Percentiles rank a stretch among this genome's conserved stretches.
phyloP scores from a whole-genome alignment of 2,797 vertebrate species.

The Poecilia gillii region DNA sequence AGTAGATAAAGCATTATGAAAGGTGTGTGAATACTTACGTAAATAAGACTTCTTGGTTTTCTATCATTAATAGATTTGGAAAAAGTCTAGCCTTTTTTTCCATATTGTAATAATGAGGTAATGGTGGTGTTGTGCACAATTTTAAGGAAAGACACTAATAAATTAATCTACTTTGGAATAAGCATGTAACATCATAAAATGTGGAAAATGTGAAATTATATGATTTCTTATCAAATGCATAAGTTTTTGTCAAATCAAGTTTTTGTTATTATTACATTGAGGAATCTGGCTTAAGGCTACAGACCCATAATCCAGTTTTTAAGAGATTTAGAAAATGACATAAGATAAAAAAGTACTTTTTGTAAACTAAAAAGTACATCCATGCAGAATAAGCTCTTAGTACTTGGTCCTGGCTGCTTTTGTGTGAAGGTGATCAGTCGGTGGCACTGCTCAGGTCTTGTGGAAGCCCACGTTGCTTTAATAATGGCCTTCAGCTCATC shows the following conservation, averaged over 20 bases:
- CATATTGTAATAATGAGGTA: too few relatives aligned
- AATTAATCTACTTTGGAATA: too few relatives aligned
- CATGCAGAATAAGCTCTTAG: not conserved
- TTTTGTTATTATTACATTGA: not conserved
- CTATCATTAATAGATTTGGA: too few relatives aligned
- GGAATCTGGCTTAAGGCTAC: not conserved
- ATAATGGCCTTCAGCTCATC: not conserved
- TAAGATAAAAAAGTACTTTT: not conserved
- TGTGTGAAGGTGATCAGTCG: not conserved
- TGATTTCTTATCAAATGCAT: too few relatives aligned
- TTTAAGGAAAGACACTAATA: too few relatives aligned
- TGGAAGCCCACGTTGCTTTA: not conserved
- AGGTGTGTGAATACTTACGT: too few relatives aligned
- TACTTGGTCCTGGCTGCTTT: not conserved
- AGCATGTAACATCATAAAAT: too few relatives aligned
- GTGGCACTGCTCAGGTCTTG: not conserved
- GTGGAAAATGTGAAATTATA: too few relatives aligned
- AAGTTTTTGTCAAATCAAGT: not conserved
- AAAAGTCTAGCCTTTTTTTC: too few relatives aligned
- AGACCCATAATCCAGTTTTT: not conserved
- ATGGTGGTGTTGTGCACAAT: too few relatives aligned
- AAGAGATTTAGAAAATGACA: not conserved
- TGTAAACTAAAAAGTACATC: not conserved
- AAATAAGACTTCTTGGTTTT: too few relatives aligned
- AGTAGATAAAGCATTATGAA: too few relatives aligned